phyloP scores from a whole-genome alignment of 2,888 invertebrate genomes.

The Teleiodes luculella region DNA sequence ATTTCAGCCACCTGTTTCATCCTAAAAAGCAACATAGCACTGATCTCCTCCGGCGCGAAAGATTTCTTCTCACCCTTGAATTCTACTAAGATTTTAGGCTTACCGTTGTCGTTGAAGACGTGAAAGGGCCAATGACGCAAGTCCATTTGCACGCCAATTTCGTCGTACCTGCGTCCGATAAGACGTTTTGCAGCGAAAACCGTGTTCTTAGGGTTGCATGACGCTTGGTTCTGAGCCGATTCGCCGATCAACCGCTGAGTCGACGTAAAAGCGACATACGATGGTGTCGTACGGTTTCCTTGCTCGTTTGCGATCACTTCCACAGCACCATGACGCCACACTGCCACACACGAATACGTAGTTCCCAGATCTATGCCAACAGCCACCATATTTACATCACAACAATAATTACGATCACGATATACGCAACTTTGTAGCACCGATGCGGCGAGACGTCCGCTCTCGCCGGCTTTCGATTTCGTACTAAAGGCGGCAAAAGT shows the following conservation, averaged over 20 bases:
- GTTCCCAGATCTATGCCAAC: slow-evolving; percentile 65
- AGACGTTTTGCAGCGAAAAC: slow-evolving; percentile 56
- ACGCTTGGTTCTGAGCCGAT: slow-evolving; percentile 52
- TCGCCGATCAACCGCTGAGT: slow-evolving; percentile 53
- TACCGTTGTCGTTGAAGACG: slow-evolving; percentile 51
- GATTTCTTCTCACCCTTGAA: slow-evolving; percentile 42
- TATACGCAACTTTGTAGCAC: not conserved
- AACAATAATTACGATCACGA: not conserved
- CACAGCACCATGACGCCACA: slow-evolving; percentile 49
- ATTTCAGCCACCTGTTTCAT: slow-evolving; percentile 56
- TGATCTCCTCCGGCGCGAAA: slow-evolving; percentile 59
- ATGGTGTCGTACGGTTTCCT: slow-evolving; percentile 55
- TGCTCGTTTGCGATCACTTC: slow-evolving; percentile 58
- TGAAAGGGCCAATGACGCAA: slow-evolving; percentile 51
- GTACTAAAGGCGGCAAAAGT: slow-evolving; percentile 29
- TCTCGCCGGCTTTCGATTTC: slow-evolving; percentile 21
- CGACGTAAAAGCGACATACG: slow-evolving; percentile 54
- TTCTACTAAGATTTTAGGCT: slow-evolving; percentile 50
- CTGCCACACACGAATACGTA: slow-evolving; percentile 54
- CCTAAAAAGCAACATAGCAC: slow-evolving; percentile 54
- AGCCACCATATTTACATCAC: slow-evolving; percentile 43
- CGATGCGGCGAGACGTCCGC: not conserved
- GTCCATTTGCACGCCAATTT: slow-evolving; percentile 53
- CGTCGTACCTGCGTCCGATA: slow-evolving; percentile 54
- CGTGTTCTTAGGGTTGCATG: slow-evolving; percentile 51